Evolutionary conservation across 2,888 invertebrate genomes (phyloP).

Genomic region (Callimorpha dominula): DNA sequence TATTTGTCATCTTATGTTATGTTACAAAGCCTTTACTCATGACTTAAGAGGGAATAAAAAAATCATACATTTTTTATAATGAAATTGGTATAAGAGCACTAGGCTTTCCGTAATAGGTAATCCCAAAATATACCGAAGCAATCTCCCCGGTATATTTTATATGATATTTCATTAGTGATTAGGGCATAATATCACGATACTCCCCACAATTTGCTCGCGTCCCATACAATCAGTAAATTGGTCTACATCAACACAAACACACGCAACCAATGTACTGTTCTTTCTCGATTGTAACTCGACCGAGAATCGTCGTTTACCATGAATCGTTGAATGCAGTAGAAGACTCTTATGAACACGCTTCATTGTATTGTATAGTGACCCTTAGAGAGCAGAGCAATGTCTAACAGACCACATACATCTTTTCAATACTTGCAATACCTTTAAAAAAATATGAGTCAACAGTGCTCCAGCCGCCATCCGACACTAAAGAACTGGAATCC

Average conservation of each 20-base stretch:
- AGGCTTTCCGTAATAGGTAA: background rate
- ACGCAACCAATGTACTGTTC: slow-evolving; percentile 45
- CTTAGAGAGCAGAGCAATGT: too few species aligned
- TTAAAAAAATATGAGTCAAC: background rate
- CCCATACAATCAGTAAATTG: slow-evolving; percentile 77
- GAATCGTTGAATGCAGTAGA: background rate
- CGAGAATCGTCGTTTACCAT: background rate
- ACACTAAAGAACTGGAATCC: background rate
- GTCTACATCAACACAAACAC: slow-evolving; percentile 69
- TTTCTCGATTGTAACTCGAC: slow-evolving; percentile 41
- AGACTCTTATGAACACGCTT: too few species aligned
- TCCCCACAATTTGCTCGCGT: slow-evolving; percentile 62
- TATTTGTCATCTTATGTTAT: too few species aligned
- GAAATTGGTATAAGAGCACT: background rate
- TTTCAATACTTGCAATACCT: background rate
- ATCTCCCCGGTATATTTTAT: slow-evolving; percentile 19
- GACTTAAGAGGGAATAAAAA: background rate
- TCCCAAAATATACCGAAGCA: background rate
- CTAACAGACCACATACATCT: background rate
- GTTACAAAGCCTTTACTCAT: too few species aligned
- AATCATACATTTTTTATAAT: background rate
- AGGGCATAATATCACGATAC: slow-evolving; percentile 62
- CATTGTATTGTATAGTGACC: too few species aligned
- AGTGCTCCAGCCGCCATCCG: background rate
- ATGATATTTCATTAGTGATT: slow-evolving; percentile 67